Evolutionary conservation across 2,797 vertebrate species (phyloP).

Genomic region (Pseudochirops cupreus): DNA sequence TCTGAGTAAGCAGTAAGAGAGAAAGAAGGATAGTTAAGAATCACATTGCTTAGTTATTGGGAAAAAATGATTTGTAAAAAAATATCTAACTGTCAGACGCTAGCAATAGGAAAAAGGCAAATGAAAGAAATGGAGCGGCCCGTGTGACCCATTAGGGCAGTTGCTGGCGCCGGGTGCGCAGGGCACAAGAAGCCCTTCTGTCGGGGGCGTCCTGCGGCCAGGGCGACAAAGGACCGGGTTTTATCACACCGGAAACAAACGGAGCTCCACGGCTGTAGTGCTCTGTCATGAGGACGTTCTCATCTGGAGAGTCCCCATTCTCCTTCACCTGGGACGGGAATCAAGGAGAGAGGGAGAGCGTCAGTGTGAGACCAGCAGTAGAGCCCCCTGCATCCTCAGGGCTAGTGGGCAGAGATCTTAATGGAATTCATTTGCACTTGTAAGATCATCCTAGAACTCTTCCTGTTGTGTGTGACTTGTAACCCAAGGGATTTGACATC

Average conservation of each 20-base stretch:
- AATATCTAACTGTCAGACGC: neutral
- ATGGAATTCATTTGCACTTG: slow-evolving; percentile 77
- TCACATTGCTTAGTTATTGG: neutral
- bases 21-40: neutral
- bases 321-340: slow-evolving; percentile 30
- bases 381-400: slow-evolving; percentile 61
- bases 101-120: neutral
- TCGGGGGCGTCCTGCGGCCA: neutral
- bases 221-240: neutral
- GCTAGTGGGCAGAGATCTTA: slow-evolving; percentile 81
- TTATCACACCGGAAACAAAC: neutral
- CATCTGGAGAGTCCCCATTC: slow-evolving; percentile 9
- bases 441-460: slow-evolving; percentile 72
- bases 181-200: slow-evolving; percentile 9
- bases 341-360: neutral
- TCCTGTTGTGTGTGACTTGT: slow-evolving; percentile 65
- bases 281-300: slow-evolving; percentile 40
- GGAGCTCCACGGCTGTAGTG: neutral
- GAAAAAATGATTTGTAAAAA: neutral
- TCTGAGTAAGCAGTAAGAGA: neutral
- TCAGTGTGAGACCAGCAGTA: neutral
- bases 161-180: slow-evolving; percentile 40
- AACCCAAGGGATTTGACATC: slow-evolving; percentile 67
- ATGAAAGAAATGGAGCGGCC: slow-evolving; percentile 42
- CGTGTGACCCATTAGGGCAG: slow-evolving; percentile 56